phyloP scores from a whole-genome alignment of 2,113 vertebrate species.

The Gymnogyps californianus region DNA sequence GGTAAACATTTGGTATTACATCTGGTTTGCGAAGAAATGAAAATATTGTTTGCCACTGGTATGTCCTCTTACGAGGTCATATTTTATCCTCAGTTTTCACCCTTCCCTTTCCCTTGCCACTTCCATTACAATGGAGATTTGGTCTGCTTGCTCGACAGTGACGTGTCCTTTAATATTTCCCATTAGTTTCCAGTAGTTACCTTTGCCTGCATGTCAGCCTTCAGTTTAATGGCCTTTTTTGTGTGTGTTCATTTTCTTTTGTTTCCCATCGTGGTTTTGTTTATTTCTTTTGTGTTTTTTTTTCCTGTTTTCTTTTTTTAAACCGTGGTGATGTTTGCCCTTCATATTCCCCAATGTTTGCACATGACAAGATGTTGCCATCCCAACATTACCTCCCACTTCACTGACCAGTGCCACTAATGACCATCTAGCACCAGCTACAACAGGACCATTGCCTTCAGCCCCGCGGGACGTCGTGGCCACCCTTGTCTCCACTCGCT shows the following conservation, averaged over 20 bases:
- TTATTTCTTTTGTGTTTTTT: conserved; percentile 88
- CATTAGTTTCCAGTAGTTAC: conserved; percentile 71
- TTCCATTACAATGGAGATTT: conserved; percentile 58
- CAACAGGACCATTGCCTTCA: conserved; percentile 89
- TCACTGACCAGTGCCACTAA: conserved; percentile 99
- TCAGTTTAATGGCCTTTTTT: conserved; percentile 85
- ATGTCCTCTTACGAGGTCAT: conserved; percentile 24
- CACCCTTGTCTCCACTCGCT: conserved; percentile 96
- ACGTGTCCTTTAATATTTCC: conserved; percentile 56
- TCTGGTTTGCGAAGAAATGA: not conserved
- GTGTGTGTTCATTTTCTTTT: conserved; percentile 84
- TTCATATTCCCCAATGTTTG: conserved; percentile 82
- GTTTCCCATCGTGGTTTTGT: conserved; percentile 87
- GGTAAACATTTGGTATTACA: not conserved
- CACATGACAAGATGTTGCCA: conserved; percentile 93
- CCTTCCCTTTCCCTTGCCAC: conserved; percentile 52
- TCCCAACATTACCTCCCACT: conserved; percentile 93
- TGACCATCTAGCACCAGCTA: conserved; percentile 98
- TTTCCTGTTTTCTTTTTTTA: conserved; percentile 82
- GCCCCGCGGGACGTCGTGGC: conserved; percentile 94
- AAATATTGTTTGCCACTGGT: not conserved
- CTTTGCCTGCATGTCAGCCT: conserved; percentile 79
- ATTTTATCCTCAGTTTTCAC: conserved; percentile 48
- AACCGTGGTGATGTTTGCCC: conserved; percentile 82
- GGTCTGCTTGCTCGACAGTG: conserved; percentile 62